phyloP scores from a whole-genome alignment of 2,888 invertebrate species.

The Scaptodrosophila latifasciaeformis region DNA sequence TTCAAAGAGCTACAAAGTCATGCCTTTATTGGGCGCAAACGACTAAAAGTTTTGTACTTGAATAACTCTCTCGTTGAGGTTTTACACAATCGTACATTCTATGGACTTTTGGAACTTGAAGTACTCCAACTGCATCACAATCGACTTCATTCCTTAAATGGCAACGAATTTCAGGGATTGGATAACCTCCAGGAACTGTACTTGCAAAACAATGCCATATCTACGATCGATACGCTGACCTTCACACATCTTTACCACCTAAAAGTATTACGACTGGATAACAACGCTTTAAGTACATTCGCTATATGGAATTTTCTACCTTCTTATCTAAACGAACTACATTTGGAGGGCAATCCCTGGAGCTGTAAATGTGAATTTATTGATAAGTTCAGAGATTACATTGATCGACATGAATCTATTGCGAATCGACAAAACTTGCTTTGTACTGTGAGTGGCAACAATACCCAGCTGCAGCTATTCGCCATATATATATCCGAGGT shows the following conservation, averaged over 20 bases:
- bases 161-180: constrained; percentile 88
- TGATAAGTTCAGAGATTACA: constrained; percentile 86
- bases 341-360: constrained; percentile 88
- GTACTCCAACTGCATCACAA: constrained; percentile 92
- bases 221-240: constrained; percentile 88
- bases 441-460: constrained; percentile 78
- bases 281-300: constrained; percentile 87
- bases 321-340: constrained; percentile 81
- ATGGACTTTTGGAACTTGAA: constrained; percentile 86
- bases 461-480: constrained; percentile 55
- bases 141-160: constrained; percentile 85
- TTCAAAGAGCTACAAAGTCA: constrained; percentile 91
- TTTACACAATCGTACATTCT: constrained; percentile 92
- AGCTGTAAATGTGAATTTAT: constrained; percentile 91
- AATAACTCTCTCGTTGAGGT: constrained; percentile 91
- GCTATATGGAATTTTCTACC: constrained; percentile 85
- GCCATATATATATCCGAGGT: constrained; percentile 50
- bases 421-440: constrained; percentile 85
- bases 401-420: constrained; percentile 83
- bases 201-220: constrained; percentile 89
- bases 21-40: constrained; percentile 95
- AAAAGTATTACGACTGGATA: constrained; percentile 89
- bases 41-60: constrained; percentile 89
- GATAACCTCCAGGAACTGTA: constrained; percentile 90
- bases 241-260: constrained; percentile 88